Evolutionary conservation across 2,888 invertebrate genomes (phyloP).

Genomic region (Athripsodes cinereus): DNA sequence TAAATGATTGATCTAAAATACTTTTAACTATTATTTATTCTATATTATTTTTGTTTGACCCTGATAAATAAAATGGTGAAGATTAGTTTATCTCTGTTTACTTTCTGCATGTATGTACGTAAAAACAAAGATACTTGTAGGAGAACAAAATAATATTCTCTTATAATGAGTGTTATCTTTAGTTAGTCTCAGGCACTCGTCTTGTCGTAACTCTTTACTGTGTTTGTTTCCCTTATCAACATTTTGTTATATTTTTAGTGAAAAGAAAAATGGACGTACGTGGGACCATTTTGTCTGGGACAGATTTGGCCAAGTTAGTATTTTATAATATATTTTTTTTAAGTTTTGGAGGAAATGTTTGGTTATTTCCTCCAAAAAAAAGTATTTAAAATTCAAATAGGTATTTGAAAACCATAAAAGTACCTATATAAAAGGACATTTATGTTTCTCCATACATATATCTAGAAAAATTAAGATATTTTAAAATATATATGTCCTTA

Average conservation of each 20-base stretch:
- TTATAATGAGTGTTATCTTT: background rate
- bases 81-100: background rate
- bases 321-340: constrained; percentile 2
- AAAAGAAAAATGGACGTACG: constrained; percentile 21
- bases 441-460: too few species aligned
- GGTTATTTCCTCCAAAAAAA: too few species aligned
- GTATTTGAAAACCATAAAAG: too few species aligned
- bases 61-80: background rate
- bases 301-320: constrained; percentile 61
- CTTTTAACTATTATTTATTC: too few species aligned
- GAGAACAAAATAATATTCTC: background rate
- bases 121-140: background rate
- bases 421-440: too few species aligned
- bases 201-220: too few species aligned
- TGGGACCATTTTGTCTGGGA: constrained; percentile 57
- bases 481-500: too few species aligned
- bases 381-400: too few species aligned
- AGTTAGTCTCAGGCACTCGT: background rate
- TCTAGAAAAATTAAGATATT: too few species aligned
- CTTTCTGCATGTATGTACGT: background rate
- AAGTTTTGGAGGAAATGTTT: too few species aligned
- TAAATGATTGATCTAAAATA: too few species aligned
- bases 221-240: too few species aligned
- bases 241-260: background rate
- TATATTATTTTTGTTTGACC: constrained; percentile 1